Evolutionary conservation across 1,140 invertebrate genomes (phyloP), one percentile per base, ranked within the genome.

Genomic region (Rhyzopertha dominica): DNA sequence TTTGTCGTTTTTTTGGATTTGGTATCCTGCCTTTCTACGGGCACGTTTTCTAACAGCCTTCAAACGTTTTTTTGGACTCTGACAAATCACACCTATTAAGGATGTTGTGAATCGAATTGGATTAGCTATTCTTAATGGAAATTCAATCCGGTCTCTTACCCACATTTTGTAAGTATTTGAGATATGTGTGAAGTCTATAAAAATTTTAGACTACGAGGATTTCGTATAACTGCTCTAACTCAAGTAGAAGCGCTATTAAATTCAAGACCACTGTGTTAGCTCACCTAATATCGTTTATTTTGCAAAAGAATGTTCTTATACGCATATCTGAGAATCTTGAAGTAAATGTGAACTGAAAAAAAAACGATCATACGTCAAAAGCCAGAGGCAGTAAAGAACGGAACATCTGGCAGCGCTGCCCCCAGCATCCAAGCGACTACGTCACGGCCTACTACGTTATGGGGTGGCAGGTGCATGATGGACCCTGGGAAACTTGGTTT

Each of bases 401-500:
- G 14, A 18, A 20, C 25, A 16, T 23, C 18, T 37, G 18, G n/a
- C n/a, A n/a, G n/a, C n/a, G n/a, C n/a, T n/a, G n/a, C n/a, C n/a
- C n/a, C n/a, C n/a, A n/a, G n/a, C n/a, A n/a, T n/a, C n/a, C n/a
- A n/a, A n/a, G n/a, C n/a, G n/a, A n/a, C n/a, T n/a, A n/a, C n/a
- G n/a, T n/a, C n/a, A n/a, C n/a, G n/a, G n/a, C n/a, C n/a, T n/a
- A n/a, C n/a, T n/a, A n/a, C n/a, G n/a, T n/a, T n/a, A n/a, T n/a
- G n/a, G 41, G 35, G 43, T 43, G 51, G 51, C 51, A 53, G 51
- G 54, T 51, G 51, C 51, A 36, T 46, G 43, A 20, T 41, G 20
- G 51, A 53, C 50, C 56, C 53, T 58, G 56, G 56, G 56, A 58
- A 58, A 53, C 46, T 53, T 37, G 35, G 47, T 43, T 36, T 45